Evolutionary conservation across 2,113 vertebrate genomes (phyloP), one percentile per base, ranked within the genome.

Genomic region (Seriola dumerili): DNA sequence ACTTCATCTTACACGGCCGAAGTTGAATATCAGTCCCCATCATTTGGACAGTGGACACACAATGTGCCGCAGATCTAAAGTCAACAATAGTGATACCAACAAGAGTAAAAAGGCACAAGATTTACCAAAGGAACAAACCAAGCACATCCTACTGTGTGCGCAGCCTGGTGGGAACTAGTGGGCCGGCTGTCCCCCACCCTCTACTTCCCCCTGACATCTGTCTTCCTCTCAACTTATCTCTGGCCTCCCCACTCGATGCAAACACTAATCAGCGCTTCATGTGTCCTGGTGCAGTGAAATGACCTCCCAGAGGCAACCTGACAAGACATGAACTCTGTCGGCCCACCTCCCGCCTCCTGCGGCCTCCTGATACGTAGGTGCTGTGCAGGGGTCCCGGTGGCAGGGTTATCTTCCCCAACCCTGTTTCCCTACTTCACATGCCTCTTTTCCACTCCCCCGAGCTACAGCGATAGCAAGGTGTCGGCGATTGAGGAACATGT

Each of bases 391-490:
- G 64, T 92, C 82, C 36, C 3, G 65, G 62, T 63, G 71, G 78
- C 69, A 54, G 87, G 85, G 85, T 93, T 93, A 94, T 94, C 93
- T 86, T 44, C 62, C 72, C 81, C 65, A 80, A 76, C 72, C 70
- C 90, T 34, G 59, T 89, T 93, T 92, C 90, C 91, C 91, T 85
- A 91, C 91, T 89, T 90, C 90, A 95, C 95, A 95, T 96, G 95
- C 89, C 93, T 89, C 92, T 94, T 90, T 88, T 92, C 83, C 86
- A 87, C 88, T 79, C 88, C 89, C 86, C 78, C 42, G 46, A 34
- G 0, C n/a, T 44, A 21, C 69, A 25, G 54, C 2, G 97, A 98
- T 98, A 97, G 96, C 92, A 85, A 97, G 97, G 96, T 96, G 97
- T 97, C 6, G 2, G 94, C 93, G 89, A 92, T 88, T 93, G 93